Evolutionary conservation across 2,113 vertebrate genomes (phyloP).

Genomic region (Hydrochoerus hydrochaeris): DNA sequence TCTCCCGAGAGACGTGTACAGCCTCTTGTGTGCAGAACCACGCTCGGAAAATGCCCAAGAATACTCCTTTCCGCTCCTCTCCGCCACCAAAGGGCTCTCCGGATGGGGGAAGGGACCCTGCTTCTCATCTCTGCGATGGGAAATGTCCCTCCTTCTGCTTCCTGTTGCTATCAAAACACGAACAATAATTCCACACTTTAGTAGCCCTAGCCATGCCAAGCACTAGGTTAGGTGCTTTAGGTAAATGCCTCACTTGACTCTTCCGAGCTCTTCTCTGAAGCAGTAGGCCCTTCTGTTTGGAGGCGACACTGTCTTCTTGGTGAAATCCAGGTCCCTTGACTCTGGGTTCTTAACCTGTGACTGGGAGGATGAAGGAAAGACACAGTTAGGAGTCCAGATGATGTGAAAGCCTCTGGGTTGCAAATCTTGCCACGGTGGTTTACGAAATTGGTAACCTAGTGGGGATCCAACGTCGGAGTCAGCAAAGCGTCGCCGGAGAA

Average conservation of each 20-base stretch:
- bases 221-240: rapidly evolving
- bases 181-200: neutral
- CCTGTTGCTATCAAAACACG: neutral
- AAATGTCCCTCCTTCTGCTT: slow-evolving; percentile 44
- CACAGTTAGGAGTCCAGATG: neutral
- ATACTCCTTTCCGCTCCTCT: slow-evolving; percentile 75
- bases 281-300: rapidly evolving
- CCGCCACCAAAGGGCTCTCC: neutral
- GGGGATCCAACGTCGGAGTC: too few relatives aligned
- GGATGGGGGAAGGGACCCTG: neutral
- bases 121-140: neutral
- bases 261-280: rapidly evolving
- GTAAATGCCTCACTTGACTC: rapidly evolving
- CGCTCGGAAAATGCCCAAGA: slow-evolving; percentile 79
- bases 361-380: neutral
- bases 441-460: neutral
- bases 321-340: rapidly evolving
- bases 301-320: neutral
- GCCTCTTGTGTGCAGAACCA: slow-evolving; percentile 85
- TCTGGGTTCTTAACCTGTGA: neutral
- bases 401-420: neutral
- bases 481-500: rapidly evolving
- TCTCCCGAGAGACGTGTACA: slow-evolving; percentile 83
- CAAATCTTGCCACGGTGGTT: neutral
- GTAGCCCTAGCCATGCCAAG: rapidly evolving